Base-by-base conservation (phyloP, 2,888 invertebrate species). In the Drosophila colorata region DNA sequence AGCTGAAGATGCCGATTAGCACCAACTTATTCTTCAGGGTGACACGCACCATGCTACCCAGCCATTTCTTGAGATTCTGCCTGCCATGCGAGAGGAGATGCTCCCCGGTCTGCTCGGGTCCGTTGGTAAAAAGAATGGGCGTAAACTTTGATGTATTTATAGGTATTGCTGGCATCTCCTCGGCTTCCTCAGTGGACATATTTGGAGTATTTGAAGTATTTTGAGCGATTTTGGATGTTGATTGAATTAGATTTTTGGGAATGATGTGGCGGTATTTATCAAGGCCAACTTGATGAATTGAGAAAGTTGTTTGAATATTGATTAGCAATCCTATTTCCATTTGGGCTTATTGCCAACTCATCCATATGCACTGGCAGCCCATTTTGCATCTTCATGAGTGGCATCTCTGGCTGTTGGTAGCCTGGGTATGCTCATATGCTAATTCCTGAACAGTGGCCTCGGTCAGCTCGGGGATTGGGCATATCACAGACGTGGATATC, bases 1-100 rank as follows among this genome's bases (percentile, higher is more conserved):
- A 84, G 18, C 84, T 69, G 8, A 80, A 80, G 23, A 69, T 53
- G 5, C 80, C 84, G 14, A 71, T 56, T 11, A 77, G 16, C 0
- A 41, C 46, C 25, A 41, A 11, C 35, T 69, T 52, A 14, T 71
- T 78, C 20, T 49, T 53, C 16, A 84, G 46, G 0, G 52, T 71
- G 4, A 84, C 52, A 1, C 78, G 68, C 2, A 78, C 64, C 11
- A 43, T 28, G 23, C 58, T 63, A 0, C 78, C 80, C 43, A 80
- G 43, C 79, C 67, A 85, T 4, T 66, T 58, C 25, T 53, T 67
- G 0, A 78, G 41, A 9, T 44, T 71, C 14, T 25, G 20, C 1
- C 70, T 41, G 0, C 71, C 71, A 2, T 11, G 35, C 6, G 79
- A 44, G 2, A 48, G 20, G 0, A 1, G 14, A 0, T 18, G 7